Conservation (phyloP, 1,140 invertebrate genomes). For the Caenorhabditis tropicalis region DNA sequence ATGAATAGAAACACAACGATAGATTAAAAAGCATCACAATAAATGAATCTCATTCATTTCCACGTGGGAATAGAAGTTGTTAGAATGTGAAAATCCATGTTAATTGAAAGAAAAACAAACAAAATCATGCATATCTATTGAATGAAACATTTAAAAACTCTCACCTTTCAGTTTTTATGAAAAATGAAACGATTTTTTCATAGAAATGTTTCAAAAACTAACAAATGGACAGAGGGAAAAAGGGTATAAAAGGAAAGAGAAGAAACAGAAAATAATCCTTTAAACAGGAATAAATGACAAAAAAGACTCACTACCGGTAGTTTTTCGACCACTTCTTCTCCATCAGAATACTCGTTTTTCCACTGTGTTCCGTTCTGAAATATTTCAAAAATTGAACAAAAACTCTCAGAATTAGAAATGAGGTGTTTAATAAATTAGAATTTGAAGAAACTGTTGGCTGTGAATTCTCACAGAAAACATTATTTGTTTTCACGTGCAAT, state of each 20-base stretch:
- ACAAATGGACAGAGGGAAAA: slow-evolving; percentile 5
- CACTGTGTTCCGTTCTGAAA: background rate
- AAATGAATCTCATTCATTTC: background rate
- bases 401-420: background rate
- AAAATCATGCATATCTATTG: background rate
- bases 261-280: background rate
- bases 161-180: background rate
- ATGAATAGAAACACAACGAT: background rate
- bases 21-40: background rate
- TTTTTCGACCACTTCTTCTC: slow-evolving; percentile 13
- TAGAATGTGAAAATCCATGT: slow-evolving; percentile 18
- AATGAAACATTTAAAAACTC: no score
- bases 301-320: slow-evolving; percentile 3
- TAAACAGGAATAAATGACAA: background rate
- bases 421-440: background rate
- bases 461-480: background rate
- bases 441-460: no score
- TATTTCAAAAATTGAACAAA: no score
- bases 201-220: background rate
- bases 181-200: no score
- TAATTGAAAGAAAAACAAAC: background rate
- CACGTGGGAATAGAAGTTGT: background rate
- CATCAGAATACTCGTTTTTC: slow-evolving; percentile 42
- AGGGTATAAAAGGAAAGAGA: background rate
- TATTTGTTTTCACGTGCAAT: slow-evolving; percentile 36